phyloP scores from a whole-genome alignment of 2,888 invertebrate species.

The Pycnomerus fuliginosus region DNA sequence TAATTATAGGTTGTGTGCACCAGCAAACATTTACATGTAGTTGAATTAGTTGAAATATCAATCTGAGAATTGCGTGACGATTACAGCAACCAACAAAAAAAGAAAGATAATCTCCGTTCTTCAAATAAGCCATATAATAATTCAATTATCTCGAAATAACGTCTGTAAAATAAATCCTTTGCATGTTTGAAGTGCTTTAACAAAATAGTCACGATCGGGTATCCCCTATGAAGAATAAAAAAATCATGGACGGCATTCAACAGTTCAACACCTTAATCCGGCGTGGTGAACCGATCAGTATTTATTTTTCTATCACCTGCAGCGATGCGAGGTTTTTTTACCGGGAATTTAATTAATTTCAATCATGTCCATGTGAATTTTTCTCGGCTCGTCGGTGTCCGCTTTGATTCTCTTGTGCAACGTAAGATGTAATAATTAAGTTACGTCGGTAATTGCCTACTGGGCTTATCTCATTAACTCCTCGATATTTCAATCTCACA shows the following conservation, averaged over 20 bases:
- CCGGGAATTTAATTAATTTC: constrained; percentile 13
- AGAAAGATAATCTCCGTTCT: constrained; percentile 16
- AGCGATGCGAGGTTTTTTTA: too few relatives aligned
- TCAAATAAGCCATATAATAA: constrained; percentile 29
- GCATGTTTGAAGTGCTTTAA: too few relatives aligned
- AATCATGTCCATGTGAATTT: constrained; percentile 15
- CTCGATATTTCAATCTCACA: constrained; percentile 34
- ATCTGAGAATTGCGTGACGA: not conserved
- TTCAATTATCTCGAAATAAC: constrained; percentile 36
- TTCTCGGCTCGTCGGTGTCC: constrained; percentile 21
- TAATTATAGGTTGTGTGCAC: not conserved
- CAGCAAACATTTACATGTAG: not conserved
- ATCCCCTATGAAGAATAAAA: too few relatives aligned
- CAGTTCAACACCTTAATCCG: too few relatives aligned
- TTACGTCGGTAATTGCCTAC: constrained; percentile 32
- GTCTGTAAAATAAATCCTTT: too few relatives aligned
- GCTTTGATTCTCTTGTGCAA: constrained; percentile 30
- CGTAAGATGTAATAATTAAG: constrained; percentile 34
- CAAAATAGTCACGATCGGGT: too few relatives aligned
- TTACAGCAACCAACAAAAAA: too few relatives aligned
- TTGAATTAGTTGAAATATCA: not conserved
- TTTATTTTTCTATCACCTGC: too few relatives aligned
- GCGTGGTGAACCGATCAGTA: too few relatives aligned
- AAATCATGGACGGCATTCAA: too few relatives aligned
- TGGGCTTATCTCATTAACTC: constrained; percentile 34